phyloP scores from a whole-genome alignment of 2,113 vertebrate genomes.

The Saimiri boliviensis region DNA sequence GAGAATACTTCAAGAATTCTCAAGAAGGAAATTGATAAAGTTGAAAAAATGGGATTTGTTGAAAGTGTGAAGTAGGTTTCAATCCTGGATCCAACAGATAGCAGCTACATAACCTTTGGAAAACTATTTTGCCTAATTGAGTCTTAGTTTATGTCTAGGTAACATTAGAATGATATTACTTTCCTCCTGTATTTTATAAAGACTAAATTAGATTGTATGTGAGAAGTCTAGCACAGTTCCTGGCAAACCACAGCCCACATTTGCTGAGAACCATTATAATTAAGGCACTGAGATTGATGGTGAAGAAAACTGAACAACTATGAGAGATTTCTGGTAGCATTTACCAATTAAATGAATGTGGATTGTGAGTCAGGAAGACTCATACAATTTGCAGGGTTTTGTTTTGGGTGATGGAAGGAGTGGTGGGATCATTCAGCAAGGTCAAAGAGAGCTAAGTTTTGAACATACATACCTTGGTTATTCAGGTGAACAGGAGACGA shows the following conservation, averaged over 20 bases:
- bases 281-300: background rate
- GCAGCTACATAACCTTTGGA: background rate
- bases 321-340: background rate
- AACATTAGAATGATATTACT: background rate
- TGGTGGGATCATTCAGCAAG: background rate
- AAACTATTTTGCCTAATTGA: background rate
- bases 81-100: background rate
- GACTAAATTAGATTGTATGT: background rate
- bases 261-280: background rate
- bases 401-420: background rate
- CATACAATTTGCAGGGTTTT: background rate
- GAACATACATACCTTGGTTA: background rate
- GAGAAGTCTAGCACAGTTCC: background rate
- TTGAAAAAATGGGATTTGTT: background rate
- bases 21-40: background rate
- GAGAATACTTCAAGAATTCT: background rate
- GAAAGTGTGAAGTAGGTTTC: background rate
- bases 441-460: background rate
- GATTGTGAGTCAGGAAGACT: too few relatives aligned
- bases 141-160: background rate
- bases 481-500: background rate
- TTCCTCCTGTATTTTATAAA: background rate
- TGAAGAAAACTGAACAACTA: background rate
- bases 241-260: background rate
- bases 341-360: background rate